A percentile compares a stretch with the other conserved stretches of the same genome.
These are phyloP conservation scores for Plectropomus leopardus DNA, from an alignment of 2,113 vertebrate species.

Conservation along the genomic window DNA sequence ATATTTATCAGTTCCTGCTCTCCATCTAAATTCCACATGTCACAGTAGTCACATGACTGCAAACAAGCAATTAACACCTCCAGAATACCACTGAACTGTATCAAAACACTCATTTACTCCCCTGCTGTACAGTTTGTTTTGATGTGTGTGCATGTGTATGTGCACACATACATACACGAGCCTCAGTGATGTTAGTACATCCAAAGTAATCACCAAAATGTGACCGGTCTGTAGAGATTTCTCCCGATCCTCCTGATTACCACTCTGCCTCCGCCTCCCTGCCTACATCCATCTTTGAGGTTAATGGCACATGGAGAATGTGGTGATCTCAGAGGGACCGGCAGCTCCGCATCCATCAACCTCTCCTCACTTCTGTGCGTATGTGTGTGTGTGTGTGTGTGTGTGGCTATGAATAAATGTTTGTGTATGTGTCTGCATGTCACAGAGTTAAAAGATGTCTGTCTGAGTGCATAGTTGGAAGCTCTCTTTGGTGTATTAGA, in stretches of 20 bases:
- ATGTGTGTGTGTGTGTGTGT: slow-evolving; percentile 25
- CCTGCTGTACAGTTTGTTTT: background rate
- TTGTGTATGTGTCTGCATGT: slow-evolving; percentile 40
- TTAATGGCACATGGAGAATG: slow-evolving; percentile 73
- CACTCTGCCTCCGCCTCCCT: slow-evolving; percentile 38
- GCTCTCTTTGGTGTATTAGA: background rate
- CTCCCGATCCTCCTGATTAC: slow-evolving; percentile 46
- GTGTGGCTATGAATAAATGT: slow-evolving; percentile 19
- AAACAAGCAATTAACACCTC: background rate
- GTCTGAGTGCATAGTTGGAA: slow-evolving; percentile 43
- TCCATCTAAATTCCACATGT: too few relatives aligned
- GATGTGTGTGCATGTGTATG: background rate
- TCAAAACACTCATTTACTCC: background rate
- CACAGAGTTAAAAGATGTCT: slow-evolving; percentile 42
- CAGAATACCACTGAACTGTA: background rate
- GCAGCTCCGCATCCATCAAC: slow-evolving; percentile 62
- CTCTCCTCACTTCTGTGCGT: slow-evolving; percentile 50
- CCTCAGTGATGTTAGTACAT: background rate
- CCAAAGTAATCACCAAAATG: slow-evolving; percentile 47
- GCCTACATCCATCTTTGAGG: slow-evolving; percentile 65
- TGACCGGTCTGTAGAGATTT: slow-evolving; percentile 22
- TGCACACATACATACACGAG: background rate
- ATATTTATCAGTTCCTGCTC: too few relatives aligned
- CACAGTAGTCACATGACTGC: too few relatives aligned
- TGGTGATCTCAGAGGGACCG: slow-evolving; percentile 65